Evolutionary conservation across 2,888 invertebrate genomes (phyloP).

Genomic region (Tenodera sinensis): DNA sequence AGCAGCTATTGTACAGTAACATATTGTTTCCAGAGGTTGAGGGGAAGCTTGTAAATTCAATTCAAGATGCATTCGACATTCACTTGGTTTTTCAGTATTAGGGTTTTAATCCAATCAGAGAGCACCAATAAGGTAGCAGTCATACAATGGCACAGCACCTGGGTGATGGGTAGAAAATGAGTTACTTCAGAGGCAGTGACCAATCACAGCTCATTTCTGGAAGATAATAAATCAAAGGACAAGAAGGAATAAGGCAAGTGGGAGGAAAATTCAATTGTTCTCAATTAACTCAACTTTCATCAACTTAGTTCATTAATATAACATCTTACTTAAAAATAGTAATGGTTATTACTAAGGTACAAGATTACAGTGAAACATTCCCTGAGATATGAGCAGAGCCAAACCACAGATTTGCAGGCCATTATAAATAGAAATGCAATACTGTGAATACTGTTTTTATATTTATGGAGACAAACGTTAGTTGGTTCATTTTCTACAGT

Average conservation of each 20-base stretch:
- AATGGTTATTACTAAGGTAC: not conserved
- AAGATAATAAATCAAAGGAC: slow-evolving; percentile 8
- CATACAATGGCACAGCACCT: slow-evolving; percentile 22
- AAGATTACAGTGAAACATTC: not conserved
- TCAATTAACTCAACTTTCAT: not conserved
- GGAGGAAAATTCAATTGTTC: not conserved
- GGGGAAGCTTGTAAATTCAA: not conserved
- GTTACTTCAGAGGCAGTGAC: slow-evolving; percentile 1
- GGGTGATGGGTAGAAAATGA: slow-evolving; percentile 20
- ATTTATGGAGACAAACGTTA: too few species aligned
- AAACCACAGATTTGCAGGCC: too few species aligned
- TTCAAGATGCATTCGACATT: not conserved
- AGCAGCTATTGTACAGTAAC: not conserved
- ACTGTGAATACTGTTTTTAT: too few species aligned
- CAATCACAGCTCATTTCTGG: slow-evolving; percentile 24
- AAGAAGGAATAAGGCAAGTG: not conserved
- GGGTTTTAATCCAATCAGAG: not conserved
- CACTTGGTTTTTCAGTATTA: not conserved
- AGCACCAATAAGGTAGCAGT: slow-evolving; percentile 4
- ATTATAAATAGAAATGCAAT: too few species aligned
- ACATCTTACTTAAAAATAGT: not conserved
- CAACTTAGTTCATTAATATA: not conserved
- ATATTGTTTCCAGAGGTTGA: not conserved
- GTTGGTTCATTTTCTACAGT: too few species aligned
- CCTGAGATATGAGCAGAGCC: too few species aligned